Evolutionary conservation across 2,888 invertebrate genomes (phyloP), one percentile per base, ranked within the genome.

Genomic region (Acrobasis consociella): DNA sequence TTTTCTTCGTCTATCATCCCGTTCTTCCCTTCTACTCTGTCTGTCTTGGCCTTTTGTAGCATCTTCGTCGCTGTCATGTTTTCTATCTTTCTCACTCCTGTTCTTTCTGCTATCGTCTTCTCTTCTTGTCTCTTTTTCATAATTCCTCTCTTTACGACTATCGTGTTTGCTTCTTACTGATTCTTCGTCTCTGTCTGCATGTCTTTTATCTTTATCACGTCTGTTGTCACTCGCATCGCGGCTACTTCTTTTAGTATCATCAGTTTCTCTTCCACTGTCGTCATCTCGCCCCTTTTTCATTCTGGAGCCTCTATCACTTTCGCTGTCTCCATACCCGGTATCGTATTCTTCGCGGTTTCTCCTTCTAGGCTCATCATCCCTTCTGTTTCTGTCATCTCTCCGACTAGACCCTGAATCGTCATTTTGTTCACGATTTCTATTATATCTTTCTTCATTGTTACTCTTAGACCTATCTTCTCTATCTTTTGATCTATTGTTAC

Each of bases 1-100:
- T 15, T 58, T 65, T 13, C 59, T 56, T 51, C 38, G 62, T 51
- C 39, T 65, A 39, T 66, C 63, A 38, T 67, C 68, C 50, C 56
- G 58, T 11, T 64, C 63, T 50, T 67, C 59, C 2, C 56, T 60
- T 52, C 46, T 53, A 15, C 46, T 72, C 5, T 67, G 58, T 49
- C 63, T 62, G 22, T 66, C 64, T 55, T 65, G 55, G 16, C 9
- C 49, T 49, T 17, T 60, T 49, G 38, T 68, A 51, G 70, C 65
- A n/a, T 58, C 61, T 50, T 67, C 64, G 16, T 65, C 69, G 3
- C 71, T 67, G 63, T 64, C 68, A 38, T 66, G 55, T 22, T 58
- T 67, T 64, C 49, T 67, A 49, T 65, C 69, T 60, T 62, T 52
- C 51, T 64, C 64, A 10, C 71, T 72, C 46, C 70, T 67, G 42